Evolutionary conservation across 2,797 vertebrate genomes (phyloP), one percentile per base, ranked within the genome.

Genomic region (Coreius guichenoti): DNA sequence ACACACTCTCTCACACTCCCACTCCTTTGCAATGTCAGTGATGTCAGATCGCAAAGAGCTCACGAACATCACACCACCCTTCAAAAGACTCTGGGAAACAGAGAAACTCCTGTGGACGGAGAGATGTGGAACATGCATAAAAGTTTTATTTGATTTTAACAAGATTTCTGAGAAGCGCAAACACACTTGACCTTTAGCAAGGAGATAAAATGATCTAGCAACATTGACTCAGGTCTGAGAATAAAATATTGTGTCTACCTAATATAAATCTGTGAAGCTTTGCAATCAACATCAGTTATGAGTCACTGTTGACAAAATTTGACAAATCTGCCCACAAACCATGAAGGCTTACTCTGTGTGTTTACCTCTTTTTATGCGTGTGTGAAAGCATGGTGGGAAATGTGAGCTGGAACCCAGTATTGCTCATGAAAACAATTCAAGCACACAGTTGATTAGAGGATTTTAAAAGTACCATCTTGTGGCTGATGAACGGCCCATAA

Each of bases 61-160:
- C 69, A 80, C 87, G 88, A 90, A 90, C 86, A 90, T 88, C 74
- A 86, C 88, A 89, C 89, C 85, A 89, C 78, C 68, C 80, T 69
- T 88, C 87, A 87, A 88, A 88, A 88, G 87, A 81, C 81, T 87
- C 72, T n/a, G 65, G 61, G 65, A 84, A 84, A 89, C 87, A 90
- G 88, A 86, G 88, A 76, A 58, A 80, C 88, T 65, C 83, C 86
- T 89, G 84, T 90, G 68, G 78, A 73, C 14, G 21, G 47, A 23
- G n/a, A 61, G 88, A 77, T 89, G 84, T 88, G 86, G 86, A 89
- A 88, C 89, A 23, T 51, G 36, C 81, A 26, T 81, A 3, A 72
- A 83, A 86, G 83, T 87, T 83, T 65, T 67, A 67, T 61, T 65
- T 65, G 36, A 31, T 39, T 83, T 83, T 76, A 54, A 76, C 72